These are phyloP conservation scores for Pediacus dermestoides DNA, from an alignment of 2,888 invertebrate species.

Conservation along the genomic window DNA sequence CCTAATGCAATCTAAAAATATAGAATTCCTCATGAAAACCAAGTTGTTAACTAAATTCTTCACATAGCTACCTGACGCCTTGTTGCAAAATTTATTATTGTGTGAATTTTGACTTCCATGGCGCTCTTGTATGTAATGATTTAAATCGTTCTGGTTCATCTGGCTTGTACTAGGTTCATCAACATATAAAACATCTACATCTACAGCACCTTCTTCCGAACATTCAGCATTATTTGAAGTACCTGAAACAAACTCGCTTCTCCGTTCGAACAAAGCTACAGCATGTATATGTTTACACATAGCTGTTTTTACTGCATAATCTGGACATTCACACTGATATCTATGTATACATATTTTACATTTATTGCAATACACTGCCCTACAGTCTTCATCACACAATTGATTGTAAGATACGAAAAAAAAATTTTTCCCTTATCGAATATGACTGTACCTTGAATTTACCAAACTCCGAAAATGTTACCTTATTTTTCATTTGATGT, in stretches of 20 bases:
- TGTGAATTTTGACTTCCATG: too few species aligned
- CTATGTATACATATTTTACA: constrained; percentile 8
- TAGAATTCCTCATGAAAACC: too few species aligned
- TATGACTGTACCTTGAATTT: constrained; percentile 2
- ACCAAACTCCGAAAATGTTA: constrained; percentile 1
- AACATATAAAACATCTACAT: constrained; percentile 6
- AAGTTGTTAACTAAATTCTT: too few species aligned
- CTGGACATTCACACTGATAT: constrained; percentile 10
- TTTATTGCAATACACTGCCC: constrained; percentile 1
- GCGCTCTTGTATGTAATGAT: too few species aligned
- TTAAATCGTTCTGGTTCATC: constrained; percentile 1
- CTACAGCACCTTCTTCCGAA: too few species aligned
- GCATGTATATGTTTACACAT: constrained; percentile 16
- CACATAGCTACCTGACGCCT: too few species aligned
- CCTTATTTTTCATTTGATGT: constrained; percentile 5
- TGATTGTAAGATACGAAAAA: constrained; percentile 1
- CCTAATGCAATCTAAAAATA: too few species aligned
- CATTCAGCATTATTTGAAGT: neutral
- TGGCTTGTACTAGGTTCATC: constrained; percentile 6
- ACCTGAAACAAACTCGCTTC: constrained; percentile 18
- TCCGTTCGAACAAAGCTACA: constrained; percentile 16
- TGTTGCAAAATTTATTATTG: too few species aligned
- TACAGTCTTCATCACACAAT: constrained; percentile 3
- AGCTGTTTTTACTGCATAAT: constrained; percentile 3
- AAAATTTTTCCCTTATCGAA: too few species aligned